Base-by-base conservation (phyloP, 2,797 vertebrate genomes). In the Luscinia luscinia region DNA sequence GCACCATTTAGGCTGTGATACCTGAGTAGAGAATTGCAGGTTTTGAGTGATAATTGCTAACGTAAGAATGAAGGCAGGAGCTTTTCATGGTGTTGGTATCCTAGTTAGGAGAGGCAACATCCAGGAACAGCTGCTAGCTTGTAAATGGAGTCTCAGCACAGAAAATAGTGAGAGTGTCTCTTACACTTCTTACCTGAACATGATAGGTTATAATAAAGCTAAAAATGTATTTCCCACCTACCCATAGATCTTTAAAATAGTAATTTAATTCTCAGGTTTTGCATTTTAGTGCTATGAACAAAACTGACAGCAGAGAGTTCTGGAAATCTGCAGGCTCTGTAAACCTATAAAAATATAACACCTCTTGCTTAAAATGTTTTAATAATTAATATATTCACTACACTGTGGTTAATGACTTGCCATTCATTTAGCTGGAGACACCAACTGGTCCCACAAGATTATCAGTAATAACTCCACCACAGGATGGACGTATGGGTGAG, bases 401-500 rank as follows among this genome's bases (percentile, higher is more conserved):
- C 5, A 14, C 15, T 41, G 18, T 68, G 40, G 18, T 58, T 74
- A 55, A 73, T 90, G 82, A 45, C 11, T 74, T 90, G 36, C 54
- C 36, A 2, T 66, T 14, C 51, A 24, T 82, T 40, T 85, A 99
- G 99, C 96, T 94, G 2, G 97, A 97, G 70, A 87, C 84, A 20
- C 73, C 88, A 3, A 74, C 92, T 8, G 98, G 96, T 51, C 93
- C 96, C 28, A 63, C 97, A 38, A 98, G 98, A 81, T 89, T 99
- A 82, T 98, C 98, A 19, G 34, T 99, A 93, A 98, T 99, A 95
- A 98, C 97, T 80, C 98, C 99, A 51, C 98, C 98, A 4, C 98
- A 97, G 45, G 97, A 98, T 46, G 98, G 98, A 87, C 97, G 87
- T 19, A 98, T 98, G 97, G 99, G 99, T 99, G 92, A 91, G 98